These are phyloP conservation scores for Lycocorax pyrrhopterus DNA, from an alignment of 2,113 vertebrate species.

Conservation along the genomic window DNA sequence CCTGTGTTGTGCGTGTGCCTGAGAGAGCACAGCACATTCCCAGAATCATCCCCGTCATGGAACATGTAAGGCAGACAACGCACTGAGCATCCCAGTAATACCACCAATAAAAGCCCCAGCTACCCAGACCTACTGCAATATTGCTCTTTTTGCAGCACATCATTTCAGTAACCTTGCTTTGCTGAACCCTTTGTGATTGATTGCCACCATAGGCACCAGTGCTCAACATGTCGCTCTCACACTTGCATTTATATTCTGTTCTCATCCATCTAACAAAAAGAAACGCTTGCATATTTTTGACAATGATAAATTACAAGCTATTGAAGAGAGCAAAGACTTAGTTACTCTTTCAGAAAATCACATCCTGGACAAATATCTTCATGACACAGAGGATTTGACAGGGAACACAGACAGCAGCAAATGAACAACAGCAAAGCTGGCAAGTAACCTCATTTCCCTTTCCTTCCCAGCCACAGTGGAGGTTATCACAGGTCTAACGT, in stretches of 20 bases:
- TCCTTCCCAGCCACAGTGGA: neutral
- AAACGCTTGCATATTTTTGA: constrained; percentile 47
- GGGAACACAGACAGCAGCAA: neutral
- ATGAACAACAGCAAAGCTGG: neutral
- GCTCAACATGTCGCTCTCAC: constrained; percentile 20
- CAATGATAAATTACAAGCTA: constrained; percentile 54
- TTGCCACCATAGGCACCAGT: neutral
- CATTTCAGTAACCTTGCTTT: neutral
- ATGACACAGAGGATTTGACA: neutral
- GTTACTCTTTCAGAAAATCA: constrained; percentile 45
- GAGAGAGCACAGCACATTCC: neutral
- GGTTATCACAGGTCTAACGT: neutral
- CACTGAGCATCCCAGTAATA: neutral
- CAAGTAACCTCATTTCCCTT: constrained; percentile 1
- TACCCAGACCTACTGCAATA: neutral
- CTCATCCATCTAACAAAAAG: constrained; percentile 26
- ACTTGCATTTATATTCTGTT: constrained; percentile 44
- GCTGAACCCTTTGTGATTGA: constrained; percentile 1
- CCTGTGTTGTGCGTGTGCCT: neutral
- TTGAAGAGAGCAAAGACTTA: constrained; percentile 38
- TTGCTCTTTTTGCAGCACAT: neutral
- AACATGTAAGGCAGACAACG: neutral
- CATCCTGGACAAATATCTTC: constrained; percentile 28
- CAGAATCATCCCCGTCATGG: neutral
- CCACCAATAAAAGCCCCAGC: neutral